These are phyloP conservation scores for Streptopelia turtur DNA, from an alignment of 2,797 vertebrate species.

Conservation along the genomic window DNA sequence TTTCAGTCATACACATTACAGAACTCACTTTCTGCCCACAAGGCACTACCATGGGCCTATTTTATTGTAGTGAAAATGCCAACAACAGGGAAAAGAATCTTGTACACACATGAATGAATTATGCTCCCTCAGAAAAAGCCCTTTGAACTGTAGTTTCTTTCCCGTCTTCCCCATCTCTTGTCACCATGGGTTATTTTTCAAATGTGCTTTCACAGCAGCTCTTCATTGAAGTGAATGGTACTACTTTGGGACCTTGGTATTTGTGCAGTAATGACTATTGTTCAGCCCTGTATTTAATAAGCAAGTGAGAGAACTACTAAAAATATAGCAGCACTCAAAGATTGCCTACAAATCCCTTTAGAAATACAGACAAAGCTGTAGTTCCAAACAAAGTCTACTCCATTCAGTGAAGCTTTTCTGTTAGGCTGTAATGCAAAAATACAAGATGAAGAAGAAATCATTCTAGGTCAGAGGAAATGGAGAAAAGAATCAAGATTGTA, in stretches of 20 bases:
- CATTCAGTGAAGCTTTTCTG: background rate
- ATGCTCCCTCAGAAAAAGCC: slow-evolving; percentile 4
- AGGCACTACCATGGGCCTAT: background rate
- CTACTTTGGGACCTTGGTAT: slow-evolving; percentile 27
- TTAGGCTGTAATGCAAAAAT: background rate
- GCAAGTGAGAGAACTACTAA: slow-evolving; percentile 53
- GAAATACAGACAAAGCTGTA: slow-evolving; percentile 10
- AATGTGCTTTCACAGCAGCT: slow-evolving; percentile 50
- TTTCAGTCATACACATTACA: background rate
- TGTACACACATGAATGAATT: background rate
- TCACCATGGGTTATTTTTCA: slow-evolving; percentile 36
- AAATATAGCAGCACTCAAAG: slow-evolving; percentile 31
- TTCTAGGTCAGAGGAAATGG: background rate
- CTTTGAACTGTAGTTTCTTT: slow-evolving; percentile 17
- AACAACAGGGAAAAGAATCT: background rate
- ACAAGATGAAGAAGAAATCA: background rate
- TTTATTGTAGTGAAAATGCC: slow-evolving; percentile 28
- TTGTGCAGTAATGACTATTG: slow-evolving; percentile 52
- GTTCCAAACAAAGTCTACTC: background rate
- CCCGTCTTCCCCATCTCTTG: background rate
- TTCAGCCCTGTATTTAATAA: slow-evolving; percentile 50
- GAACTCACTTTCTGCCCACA: background rate
- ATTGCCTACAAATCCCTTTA: slow-evolving; percentile 14
- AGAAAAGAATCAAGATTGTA: background rate
- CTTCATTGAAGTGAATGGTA: background rate